Evolutionary conservation across 2,888 invertebrate species (phyloP), one percentile per base, ranked within the genome.

Genomic region (Drosophila paramelanica): DNA sequence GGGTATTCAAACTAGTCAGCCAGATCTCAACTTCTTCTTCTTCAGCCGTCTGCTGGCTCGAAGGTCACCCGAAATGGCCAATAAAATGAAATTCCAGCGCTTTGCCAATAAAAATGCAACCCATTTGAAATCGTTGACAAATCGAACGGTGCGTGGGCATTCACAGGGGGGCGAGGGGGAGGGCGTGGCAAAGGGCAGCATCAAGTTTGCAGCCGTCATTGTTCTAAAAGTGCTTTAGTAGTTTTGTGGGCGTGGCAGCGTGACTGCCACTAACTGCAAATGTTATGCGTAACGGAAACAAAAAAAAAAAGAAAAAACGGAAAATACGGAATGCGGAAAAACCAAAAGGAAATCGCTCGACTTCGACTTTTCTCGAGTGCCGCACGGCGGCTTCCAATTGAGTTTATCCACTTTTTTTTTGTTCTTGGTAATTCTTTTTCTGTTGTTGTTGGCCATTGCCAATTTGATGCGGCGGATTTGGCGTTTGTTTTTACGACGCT

Each of bases 51-150:
- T 31, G 42, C 31, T 56, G 52, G 46, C 68, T 49, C 84, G 81
- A 87, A 82, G 82, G 88, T 82, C 82, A 79, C 69, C 81, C 81
- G 47, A 82, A 82, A 87, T 82, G 88, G 82, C 85, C 88, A 82
- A 82, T 82, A 88, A 82, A 87, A 82, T 81, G 85, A 81, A 82
- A 82, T 88, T 82, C 83, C 86, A 73, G 70, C 61, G 60, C 72
- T 75, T 84, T 69, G 85, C 72, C 79, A 84, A 87, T 79, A 82
- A 82, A 81, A 89, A 73, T 81, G 89, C 84, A 87, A 77, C 72
- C 86, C 80, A 82, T 80, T 87, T 78, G 69, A 67, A 80, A 77
- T 75, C 79, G 84, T 77, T 84, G 84, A 83, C 88, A 87, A 88
- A 85, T 87, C 87, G 84, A 74, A 77, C 56, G 72, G n/a, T 42